These are phyloP conservation scores for Oriolus oriolus DNA, from an alignment of 2,113 vertebrate genomes.

Conservation along the genomic window DNA sequence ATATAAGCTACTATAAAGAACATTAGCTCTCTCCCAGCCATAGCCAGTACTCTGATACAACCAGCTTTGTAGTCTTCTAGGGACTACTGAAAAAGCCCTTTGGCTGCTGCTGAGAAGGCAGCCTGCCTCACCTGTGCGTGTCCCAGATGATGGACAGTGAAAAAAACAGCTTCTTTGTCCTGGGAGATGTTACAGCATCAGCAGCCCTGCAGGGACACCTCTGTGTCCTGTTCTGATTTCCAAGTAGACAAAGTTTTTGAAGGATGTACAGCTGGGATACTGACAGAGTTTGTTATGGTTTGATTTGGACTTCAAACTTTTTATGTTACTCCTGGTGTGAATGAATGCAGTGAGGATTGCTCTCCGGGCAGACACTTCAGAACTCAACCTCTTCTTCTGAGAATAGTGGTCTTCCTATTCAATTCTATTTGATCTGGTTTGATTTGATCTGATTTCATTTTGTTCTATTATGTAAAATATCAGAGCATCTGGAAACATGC, in stretches of 20 bases:
- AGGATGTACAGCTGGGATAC: fast-evolving
- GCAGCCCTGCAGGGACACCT: neutral
- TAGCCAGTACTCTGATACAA: neutral
- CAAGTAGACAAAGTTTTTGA: neutral
- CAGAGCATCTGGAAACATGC: neutral
- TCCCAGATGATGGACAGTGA: neutral
- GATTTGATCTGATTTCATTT: neutral
- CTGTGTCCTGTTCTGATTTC: neutral
- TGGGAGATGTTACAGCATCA: neutral
- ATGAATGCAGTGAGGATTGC: neutral
- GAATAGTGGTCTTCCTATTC: neutral
- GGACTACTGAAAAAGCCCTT: neutral
- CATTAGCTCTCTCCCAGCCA: neutral
- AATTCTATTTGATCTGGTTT: neutral
- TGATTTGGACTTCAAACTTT: neutral
- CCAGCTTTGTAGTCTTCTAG: neutral
- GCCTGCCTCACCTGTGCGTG: neutral
- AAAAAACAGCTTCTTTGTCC: neutral
- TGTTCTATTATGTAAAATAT: neutral
- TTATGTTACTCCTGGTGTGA: neutral
- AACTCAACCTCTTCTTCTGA: neutral
- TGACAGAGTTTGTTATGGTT: neutral
- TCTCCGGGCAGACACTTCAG: neutral
- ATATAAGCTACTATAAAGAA: neutral
- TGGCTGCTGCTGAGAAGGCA: neutral